Base-by-base conservation (phyloP, 2,797 vertebrate genomes). In the Hyperoplus lanceolatus region DNA sequence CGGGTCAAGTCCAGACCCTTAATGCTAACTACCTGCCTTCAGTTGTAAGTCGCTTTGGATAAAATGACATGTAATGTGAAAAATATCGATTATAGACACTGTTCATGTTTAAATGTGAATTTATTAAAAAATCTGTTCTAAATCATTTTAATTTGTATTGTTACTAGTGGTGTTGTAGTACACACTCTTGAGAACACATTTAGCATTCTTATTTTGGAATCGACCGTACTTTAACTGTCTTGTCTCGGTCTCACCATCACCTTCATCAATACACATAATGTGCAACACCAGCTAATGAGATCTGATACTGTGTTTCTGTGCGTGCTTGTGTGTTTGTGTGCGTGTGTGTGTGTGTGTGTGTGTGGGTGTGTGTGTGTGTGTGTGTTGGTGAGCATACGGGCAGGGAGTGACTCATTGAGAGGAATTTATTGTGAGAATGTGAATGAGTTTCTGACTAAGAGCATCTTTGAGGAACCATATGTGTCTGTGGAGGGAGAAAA, bases 381-480 rank as follows among this genome's bases (percentile, higher is more conserved):
- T 43, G 64, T 65, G 65, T 67, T 15, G 5, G 16, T 50, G 53
- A 69, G 79, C 29, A 42, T 54, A 46, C 3, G 18, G 67, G 77
- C 18, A 1, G 15, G 59, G 36, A 63, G 65, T 90, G 86, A 93
- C 79, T 94, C 93, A 93, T 77, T 81, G 70, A 90, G 78, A 83
- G 73, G 74, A 81, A 83, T 89, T 81, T 75, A 74, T 79, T 81
- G 77, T 78, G 78, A 89, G 83, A 86, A 89, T 81, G 83, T 92
- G 90, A 93, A 93, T 92, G 89, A 84, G 79, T 70, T 85, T 82
- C 68, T 86, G 84, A 87, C 73, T 83, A 85, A 83, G 70, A 91
- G 82, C 77, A 76, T 79, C 76, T 93, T 87, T 85, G 86, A 93
- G 92, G 89, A 92, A 91, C 86, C 83, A 82, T 83, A 59, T 83